phyloP scores from a whole-genome alignment of 2,888 invertebrate genomes.

The Acanthosepion lycidas region DNA sequence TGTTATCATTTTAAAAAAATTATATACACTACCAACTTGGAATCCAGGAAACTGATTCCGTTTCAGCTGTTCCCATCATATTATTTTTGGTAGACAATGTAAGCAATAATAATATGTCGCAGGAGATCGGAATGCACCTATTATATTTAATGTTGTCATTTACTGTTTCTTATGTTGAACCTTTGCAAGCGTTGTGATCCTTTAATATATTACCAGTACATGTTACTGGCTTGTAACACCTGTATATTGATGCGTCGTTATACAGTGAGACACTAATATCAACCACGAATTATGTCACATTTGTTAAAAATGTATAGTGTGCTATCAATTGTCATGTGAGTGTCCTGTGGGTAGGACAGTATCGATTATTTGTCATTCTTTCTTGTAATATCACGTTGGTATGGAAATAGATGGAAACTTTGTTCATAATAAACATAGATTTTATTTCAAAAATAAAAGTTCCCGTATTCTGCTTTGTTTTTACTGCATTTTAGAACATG shows the following conservation, averaged over 20 bases:
- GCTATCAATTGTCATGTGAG: neutral
- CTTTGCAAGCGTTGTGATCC: conserved; percentile 33
- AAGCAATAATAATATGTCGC: conserved; percentile 15
- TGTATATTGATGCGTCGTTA: neutral
- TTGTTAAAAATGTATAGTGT: neutral
- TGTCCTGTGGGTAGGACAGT: conserved; percentile 1
- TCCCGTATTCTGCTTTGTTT: conserved; percentile 16
- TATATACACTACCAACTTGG: neutral
- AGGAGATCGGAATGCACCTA: neutral
- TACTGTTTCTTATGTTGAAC: neutral
- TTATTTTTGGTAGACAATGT: neutral
- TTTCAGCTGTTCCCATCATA: neutral
- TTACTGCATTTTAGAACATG: neutral
- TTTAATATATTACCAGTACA: conserved; percentile 7
- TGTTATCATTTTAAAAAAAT: neutral
- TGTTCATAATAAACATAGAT: conserved; percentile 33
- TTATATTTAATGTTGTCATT: neutral
- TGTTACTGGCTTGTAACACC: neutral
- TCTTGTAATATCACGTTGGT: conserved; percentile 17
- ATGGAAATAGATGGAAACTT: conserved; percentile 22
- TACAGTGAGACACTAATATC: neutral
- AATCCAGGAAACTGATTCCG: neutral
- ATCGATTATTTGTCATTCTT: neutral
- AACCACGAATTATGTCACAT: neutral
- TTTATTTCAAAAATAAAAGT: conserved; percentile 15